Evolutionary conservation across 2,888 invertebrate genomes (phyloP).

Genomic region (Agrotis ipsilon): DNA sequence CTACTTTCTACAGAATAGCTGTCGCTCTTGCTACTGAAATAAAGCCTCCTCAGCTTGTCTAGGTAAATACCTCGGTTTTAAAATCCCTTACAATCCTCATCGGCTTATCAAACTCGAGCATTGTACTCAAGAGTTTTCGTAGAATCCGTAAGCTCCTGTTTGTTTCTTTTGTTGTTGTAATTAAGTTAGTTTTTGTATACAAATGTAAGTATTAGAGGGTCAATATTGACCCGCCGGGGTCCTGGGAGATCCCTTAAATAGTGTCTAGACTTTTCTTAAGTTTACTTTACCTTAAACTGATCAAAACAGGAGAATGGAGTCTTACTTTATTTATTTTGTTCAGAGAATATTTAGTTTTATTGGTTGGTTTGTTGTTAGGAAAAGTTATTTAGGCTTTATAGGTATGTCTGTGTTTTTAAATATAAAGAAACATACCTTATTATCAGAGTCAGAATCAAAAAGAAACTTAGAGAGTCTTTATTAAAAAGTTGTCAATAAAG

Average conservation of each 20-base stretch:
- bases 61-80: neutral
- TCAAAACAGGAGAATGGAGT: neutral
- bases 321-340: neutral
- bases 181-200: constrained; percentile 12
- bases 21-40: too few species aligned
- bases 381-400: neutral
- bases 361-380: neutral
- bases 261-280: constrained; percentile 29
- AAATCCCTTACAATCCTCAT: neutral
- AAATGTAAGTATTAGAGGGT: constrained; percentile 2
- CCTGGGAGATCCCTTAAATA: constrained; percentile 5
- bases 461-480: too few species aligned
- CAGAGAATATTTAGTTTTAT: neutral
- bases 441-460: too few species aligned
- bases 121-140: neutral
- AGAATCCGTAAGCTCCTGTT: neutral
- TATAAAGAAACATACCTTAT: neutral
- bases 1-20: too few species aligned
- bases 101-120: neutral
- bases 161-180: constrained; percentile 8
- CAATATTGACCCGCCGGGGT: constrained; percentile 15
- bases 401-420: neutral
- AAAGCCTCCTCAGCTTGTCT: too few species aligned
- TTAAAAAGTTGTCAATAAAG: too few species aligned
- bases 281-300: constrained; percentile 12